These are phyloP conservation scores for Leptinotarsa juncta DNA, from an alignment of 2,888 invertebrate genomes.

Conservation along the genomic window DNA sequence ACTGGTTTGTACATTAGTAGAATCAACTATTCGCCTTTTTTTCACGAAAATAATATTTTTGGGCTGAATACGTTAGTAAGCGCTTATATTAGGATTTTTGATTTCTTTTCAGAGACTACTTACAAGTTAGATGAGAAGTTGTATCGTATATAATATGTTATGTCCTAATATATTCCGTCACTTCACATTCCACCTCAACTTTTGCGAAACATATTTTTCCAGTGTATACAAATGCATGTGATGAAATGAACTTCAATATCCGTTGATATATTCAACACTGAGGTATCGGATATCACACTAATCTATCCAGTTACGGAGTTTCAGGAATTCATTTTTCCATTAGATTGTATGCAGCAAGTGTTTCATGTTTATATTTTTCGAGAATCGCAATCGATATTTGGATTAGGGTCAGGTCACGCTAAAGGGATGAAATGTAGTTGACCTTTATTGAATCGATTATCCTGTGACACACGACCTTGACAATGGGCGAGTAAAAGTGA, in stretches of 20 bases:
- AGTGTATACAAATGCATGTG: neutral
- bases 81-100: too few relatives aligned
- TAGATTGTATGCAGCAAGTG: conserved; percentile 20
- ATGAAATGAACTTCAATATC: conserved; percentile 9
- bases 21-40: too few relatives aligned
- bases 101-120: too few relatives aligned
- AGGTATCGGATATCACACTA: conserved; percentile 13
- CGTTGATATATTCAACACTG: neutral
- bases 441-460: conserved; percentile 32
- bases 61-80: too few relatives aligned
- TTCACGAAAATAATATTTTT: too few relatives aligned
- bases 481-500: conserved; percentile 18
- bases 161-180: too few relatives aligned
- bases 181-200: too few relatives aligned
- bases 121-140: too few relatives aligned
- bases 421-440: conserved; percentile 19
- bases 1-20: too few relatives aligned
- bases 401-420: conserved; percentile 28
- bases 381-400: conserved; percentile 34
- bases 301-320: conserved; percentile 20
- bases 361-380: conserved; percentile 31
- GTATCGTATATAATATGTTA: too few relatives aligned
- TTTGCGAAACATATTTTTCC: too few relatives aligned
- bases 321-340: conserved; percentile 32
- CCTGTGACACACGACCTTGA: conserved; percentile 30